Base-by-base conservation (phyloP, 2,113 vertebrate species). In the Chlamydotis undulata region DNA sequence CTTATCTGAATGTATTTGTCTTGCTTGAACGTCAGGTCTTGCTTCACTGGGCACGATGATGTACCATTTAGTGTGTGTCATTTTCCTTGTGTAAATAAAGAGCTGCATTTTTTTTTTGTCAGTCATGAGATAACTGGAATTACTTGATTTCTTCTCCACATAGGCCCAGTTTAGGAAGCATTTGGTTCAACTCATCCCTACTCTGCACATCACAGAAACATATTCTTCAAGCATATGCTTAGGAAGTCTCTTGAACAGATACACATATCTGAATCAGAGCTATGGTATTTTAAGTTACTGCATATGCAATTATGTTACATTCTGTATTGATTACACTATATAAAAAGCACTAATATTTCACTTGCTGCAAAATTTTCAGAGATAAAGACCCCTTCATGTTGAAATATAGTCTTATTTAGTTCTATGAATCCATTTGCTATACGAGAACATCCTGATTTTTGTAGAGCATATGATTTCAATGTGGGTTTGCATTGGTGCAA, bases 381-480 rank as follows among this genome's bases (percentile, higher is more conserved):
- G 69, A 94, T 95, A 95, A 97, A 96, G 87, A 93, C 15, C 63
- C 47, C 75, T 96, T 93, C 80, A 60, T 68, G 18, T 21, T 67
- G 39, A 93, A 91, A 77, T 84, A 23, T 37, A 76, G 28, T 24
- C 67, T 69, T 55, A 15, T 41, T 94, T 91, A 10, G 63, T 81
- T 80, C 69, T 53, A 19, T 61, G n/a, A 94, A 67, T 43, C 47
- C 18, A n/a, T 55, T 90, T 83, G 15, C 76, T 56, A 7, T 7
- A 21, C 9, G 35, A 89, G 52, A 95, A 67, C 21, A 37, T 63
- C 80, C 67, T 91, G 47, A 83, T 90, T 94, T 88, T 90, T 67
- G 79, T 49, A 49, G 60, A 25, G 61, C 13, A 4, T 45, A 33
- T 67, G 33, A 41, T 83, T 87, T 92, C 14, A 28, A 10, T 4